Conservation (phyloP, 2,797 vertebrate species). For the Pangasius djambal region DNA sequence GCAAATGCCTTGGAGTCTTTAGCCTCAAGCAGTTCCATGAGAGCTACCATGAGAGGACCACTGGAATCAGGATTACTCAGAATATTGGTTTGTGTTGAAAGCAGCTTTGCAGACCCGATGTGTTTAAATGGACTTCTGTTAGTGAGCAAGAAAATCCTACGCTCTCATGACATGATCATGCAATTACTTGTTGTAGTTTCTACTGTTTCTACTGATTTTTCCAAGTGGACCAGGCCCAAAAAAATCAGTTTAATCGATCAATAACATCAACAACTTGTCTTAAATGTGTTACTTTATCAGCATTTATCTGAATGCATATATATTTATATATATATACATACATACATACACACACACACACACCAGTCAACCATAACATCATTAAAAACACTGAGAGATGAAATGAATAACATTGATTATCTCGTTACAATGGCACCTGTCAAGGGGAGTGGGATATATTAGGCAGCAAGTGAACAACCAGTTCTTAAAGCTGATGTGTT, state of each 20-base stretch:
- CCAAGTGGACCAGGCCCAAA: background rate
- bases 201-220: background rate
- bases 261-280: background rate
- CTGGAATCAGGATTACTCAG: background rate
- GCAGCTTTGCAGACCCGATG: background rate
- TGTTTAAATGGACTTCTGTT: background rate
- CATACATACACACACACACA: too few species aligned
- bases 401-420: too few species aligned
- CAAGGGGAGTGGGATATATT: too few species aligned
- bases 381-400: too few species aligned
- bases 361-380: too few species aligned
- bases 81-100: background rate
- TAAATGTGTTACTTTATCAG: background rate
- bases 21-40: background rate
- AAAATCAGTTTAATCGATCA: background rate
- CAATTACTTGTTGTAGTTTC: background rate
- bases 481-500: too few species aligned
- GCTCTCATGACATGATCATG: background rate
- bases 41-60: background rate
- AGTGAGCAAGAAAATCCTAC: background rate
- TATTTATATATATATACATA: too few species aligned
- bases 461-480: too few species aligned
- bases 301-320: background rate
- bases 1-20: conserved; percentile 1
- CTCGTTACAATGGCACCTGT: too few species aligned